Evolutionary conservation across 2,113 vertebrate genomes (phyloP).

Genomic region (Silurus meridionalis): DNA sequence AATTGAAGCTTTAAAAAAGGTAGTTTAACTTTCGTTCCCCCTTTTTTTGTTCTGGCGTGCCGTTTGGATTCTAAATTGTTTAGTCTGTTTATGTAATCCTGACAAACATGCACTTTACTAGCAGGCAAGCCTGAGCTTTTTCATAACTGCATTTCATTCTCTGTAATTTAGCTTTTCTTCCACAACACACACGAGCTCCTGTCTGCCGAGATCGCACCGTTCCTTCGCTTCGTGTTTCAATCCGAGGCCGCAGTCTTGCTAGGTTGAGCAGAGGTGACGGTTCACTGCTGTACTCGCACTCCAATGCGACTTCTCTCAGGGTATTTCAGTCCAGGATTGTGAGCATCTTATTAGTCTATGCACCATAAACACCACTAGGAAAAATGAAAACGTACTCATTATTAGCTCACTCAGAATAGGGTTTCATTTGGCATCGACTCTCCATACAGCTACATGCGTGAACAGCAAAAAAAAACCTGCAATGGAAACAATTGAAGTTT

Average conservation of each 20-base stretch:
- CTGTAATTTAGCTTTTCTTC: constrained; percentile 16
- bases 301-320: constrained; percentile 66
- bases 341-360: not conserved
- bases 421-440: not conserved
- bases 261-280: constrained; percentile 55
- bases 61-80: not conserved
- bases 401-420: not conserved
- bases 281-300: constrained; percentile 13
- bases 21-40: not conserved
- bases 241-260: constrained; percentile 38
- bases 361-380: not conserved
- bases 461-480: no score
- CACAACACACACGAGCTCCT: not conserved
- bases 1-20: constrained; percentile 41
- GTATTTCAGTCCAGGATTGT: constrained; percentile 39
- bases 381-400: not conserved
- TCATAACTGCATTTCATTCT: not conserved
- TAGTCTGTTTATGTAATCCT: not conserved
- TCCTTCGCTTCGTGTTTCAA: constrained; percentile 55
- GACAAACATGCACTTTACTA: not conserved
- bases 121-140: not conserved
- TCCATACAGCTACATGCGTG: no score
- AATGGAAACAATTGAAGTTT: no score
- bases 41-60: not conserved
- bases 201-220: constrained; percentile 16